These are phyloP conservation scores for Hypanus sabinus DNA, from an alignment of 2,113 vertebrate genomes.

Conservation along the genomic window DNA sequence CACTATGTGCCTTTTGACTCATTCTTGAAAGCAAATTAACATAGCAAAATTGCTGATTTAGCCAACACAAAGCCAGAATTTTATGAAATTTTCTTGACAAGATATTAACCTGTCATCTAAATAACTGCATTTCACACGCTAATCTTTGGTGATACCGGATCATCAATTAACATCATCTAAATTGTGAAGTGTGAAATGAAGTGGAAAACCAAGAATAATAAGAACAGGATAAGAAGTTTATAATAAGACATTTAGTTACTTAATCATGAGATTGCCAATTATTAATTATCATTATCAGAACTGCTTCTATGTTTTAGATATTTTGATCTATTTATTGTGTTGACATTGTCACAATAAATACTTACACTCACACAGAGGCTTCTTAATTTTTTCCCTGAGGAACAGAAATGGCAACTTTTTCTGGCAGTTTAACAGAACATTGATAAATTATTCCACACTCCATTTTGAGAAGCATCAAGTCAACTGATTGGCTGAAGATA, in stretches of 20 bases:
- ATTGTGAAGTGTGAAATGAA: not conserved
- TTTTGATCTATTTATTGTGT: not conserved
- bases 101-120: slow-evolving; percentile 21
- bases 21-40: not conserved
- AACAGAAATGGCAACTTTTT: too few species aligned
- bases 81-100: not conserved
- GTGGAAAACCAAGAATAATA: not conserved
- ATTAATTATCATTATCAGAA: not conserved
- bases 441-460: not conserved
- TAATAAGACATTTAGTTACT: not conserved
- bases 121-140: slow-evolving; percentile 7
- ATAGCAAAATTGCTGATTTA: not conserved
- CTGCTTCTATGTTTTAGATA: not conserved
- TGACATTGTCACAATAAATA: too few species aligned
- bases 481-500: not conserved
- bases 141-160: too few species aligned
- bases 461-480: not conserved
- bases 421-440: not conserved
- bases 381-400: not conserved
- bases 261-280: not conserved
- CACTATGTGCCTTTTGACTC: not conserved
- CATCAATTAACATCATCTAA: not conserved
- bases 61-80: not conserved
- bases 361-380: not conserved
- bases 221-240: not conserved